Percentiles rank a stretch among this genome's conserved stretches.
Evolutionary conservation across 2,888 invertebrate genomes (phyloP).

Genomic region (Chrysolina haemoptera): DNA sequence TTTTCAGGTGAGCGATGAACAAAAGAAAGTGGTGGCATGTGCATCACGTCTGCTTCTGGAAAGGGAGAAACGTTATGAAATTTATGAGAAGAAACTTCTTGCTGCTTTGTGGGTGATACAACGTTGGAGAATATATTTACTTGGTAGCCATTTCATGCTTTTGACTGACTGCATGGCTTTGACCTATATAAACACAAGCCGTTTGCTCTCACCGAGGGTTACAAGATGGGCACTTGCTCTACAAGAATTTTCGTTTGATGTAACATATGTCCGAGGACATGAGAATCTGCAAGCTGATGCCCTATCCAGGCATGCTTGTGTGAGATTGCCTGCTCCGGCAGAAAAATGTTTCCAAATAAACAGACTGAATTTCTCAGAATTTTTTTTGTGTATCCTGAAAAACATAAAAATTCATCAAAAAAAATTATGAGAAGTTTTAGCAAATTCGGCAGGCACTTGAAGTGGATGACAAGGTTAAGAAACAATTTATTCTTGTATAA

Average conservation of each 20-base stretch:
- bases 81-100: no score
- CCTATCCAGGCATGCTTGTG: background rate
- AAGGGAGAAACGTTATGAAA: no score
- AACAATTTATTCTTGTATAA: background rate
- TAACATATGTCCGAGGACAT: background rate
- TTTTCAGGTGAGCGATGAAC: no score
- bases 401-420: background rate
- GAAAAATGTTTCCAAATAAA: slow-evolving; percentile 16
- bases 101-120: background rate
- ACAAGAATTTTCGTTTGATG: slow-evolving; percentile 16
- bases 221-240: slow-evolving; percentile 17
- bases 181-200: slow-evolving; percentile 1
- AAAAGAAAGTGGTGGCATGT: no score
- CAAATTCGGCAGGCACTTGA: background rate
- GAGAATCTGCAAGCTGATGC: background rate
- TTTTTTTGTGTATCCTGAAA: background rate
- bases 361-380: background rate
- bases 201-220: background rate
- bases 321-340: background rate
- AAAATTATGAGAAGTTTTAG: background rate
- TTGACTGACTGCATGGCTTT: slow-evolving; percentile 3
- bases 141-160: background rate
- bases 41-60: no score
- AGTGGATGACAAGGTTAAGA: background rate
- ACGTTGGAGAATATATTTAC: slow-evolving; percentile 2